These are phyloP conservation scores for Caiman crocodilus DNA, from an alignment of 2,797 vertebrate species.

Conservation along the genomic window DNA sequence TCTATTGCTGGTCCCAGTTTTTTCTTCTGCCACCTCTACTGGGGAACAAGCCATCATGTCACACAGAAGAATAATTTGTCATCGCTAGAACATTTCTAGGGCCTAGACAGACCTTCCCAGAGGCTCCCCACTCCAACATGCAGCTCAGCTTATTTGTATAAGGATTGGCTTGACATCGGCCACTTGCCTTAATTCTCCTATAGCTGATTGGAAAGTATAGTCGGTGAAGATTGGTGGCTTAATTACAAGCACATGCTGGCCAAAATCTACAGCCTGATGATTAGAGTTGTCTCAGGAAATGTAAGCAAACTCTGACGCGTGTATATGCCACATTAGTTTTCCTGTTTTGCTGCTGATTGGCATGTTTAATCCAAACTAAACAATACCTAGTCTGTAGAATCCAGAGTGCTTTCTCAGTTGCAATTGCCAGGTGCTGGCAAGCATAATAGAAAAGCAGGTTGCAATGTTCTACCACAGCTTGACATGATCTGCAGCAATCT, in stretches of 20 bases:
- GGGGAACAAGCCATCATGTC: background rate
- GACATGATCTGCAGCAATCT: slow-evolving; percentile 11
- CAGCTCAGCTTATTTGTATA: background rate
- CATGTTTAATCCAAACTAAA: slow-evolving; percentile 12
- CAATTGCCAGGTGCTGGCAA: slow-evolving; percentile 43
- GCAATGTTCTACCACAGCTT: background rate
- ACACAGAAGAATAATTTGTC: background rate
- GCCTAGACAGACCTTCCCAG: background rate
- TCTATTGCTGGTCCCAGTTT: background rate
- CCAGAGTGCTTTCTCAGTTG: background rate
- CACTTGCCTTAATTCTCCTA: background rate
- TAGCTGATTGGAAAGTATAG: background rate
- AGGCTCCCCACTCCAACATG: background rate
- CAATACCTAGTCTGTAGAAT: slow-evolving; percentile 30
- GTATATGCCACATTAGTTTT: background rate
- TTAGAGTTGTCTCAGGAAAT: slow-evolving; percentile 35
- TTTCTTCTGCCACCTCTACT: background rate
- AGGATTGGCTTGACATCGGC: slow-evolving; percentile 1
- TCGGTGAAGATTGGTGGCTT: background rate
- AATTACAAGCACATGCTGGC: background rate
- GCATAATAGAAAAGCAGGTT: background rate
- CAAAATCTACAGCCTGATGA: background rate
- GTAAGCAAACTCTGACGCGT: background rate
- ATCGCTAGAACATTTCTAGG: background rate
- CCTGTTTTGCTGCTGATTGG: slow-evolving; percentile 30